Evolutionary conservation across 2,113 vertebrate species (phyloP), one percentile per base, ranked within the genome.

Genomic region (Heptranchias perlo): DNA sequence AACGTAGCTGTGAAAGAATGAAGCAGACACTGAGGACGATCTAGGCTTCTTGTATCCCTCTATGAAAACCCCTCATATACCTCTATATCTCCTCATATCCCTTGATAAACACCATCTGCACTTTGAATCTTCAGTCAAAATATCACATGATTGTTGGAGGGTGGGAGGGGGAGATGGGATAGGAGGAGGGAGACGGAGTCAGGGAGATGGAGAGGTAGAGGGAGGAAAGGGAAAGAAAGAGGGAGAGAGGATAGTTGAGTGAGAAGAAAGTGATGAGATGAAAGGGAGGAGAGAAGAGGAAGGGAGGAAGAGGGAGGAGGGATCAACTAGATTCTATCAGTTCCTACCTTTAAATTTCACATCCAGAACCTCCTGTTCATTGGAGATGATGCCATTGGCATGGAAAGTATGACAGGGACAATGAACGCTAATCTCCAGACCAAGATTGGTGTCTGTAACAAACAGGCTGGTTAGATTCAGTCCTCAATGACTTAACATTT

Each of bases 361-460:
- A 97, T 99, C 99, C 96, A 99, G 98, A 96, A 99, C 98, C 97
- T 99, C 99, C 0, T 98, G 98, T 96, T 98, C 96, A 49, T 98
- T 98, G 97, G 99, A 99, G 78, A 98, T 97, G 82, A 99, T 99
- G 4, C 99, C 99, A 0, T 99, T 99, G 65, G 99, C 98, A 96
- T 98, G 98, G 97, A 99, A 99, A 96, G 99, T 99, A 97, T 99
- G 98, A 96, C 99, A 99, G 76, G 99, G 99, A 96, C 99, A 99
- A 58, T 99, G 99, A 96, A 99, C 99, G 94, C 99, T 99, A 96
- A 99, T 98, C 97, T 99, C 99, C 98, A 99, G 97, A 96, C 99
- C 99, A 44, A 99, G 98, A 96, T 99, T 99, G 96, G 98, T 99
- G 96, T 99, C 99, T 99, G 98, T 96, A 96, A 65, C 21, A 49